Percentiles rank a stretch among this genome's conserved stretches.
These are phyloP conservation scores for Seriola quinqueradiata DNA, from an alignment of 2,113 vertebrate genomes.

Conservation along the genomic window DNA sequence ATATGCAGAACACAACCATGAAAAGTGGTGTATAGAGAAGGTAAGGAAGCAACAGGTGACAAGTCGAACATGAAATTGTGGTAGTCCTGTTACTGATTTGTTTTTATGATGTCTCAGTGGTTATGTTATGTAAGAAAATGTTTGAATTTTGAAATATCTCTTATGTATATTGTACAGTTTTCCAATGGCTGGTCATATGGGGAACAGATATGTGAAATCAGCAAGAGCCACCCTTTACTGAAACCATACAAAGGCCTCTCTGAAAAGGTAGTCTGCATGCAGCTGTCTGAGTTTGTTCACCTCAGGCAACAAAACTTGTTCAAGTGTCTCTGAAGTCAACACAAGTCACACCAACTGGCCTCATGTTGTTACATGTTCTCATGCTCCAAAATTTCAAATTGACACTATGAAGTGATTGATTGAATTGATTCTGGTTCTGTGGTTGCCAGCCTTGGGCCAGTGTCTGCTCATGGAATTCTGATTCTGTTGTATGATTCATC, in stretches of 20 bases:
- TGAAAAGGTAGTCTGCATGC: constrained; percentile 89
- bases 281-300: background rate
- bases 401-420: background rate
- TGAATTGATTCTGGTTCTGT: background rate
- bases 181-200: constrained; percentile 93
- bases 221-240: constrained; percentile 92
- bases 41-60: constrained; percentile 75
- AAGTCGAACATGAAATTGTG: background rate
- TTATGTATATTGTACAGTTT: constrained; percentile 82
- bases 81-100: background rate
- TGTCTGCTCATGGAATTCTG: background rate
- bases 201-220: constrained; percentile 90
- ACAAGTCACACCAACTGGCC: background rate
- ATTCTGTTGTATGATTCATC: background rate
- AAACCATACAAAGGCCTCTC: constrained; percentile 93
- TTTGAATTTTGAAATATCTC: background rate
- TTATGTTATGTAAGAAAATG: background rate
- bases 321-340: background rate
- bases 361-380: background rate
- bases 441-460: background rate
- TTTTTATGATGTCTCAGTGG: background rate
- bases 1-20: constrained; percentile 97
- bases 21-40: constrained; percentile 98
- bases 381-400: background rate
- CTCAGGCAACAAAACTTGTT: background rate